These are phyloP conservation scores for Xiphophorus hellerii DNA, from an alignment of 2,113 vertebrate species.

Conservation along the genomic window DNA sequence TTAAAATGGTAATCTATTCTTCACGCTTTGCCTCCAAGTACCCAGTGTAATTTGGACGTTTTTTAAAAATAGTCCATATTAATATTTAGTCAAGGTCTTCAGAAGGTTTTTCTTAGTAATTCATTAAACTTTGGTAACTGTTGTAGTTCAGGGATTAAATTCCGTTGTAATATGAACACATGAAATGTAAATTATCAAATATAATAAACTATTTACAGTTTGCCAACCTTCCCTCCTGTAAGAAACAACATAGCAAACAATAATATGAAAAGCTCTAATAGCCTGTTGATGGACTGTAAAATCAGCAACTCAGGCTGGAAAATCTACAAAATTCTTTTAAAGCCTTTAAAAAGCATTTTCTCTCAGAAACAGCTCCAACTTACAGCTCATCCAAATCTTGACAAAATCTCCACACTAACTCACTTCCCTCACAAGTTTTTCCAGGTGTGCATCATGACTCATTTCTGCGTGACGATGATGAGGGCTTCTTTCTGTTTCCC, in stretches of 20 bases:
- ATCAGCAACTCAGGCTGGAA: background rate
- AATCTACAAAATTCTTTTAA: constrained; percentile 11
- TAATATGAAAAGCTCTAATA: background rate
- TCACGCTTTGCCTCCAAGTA: too few species aligned
- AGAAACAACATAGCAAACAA: background rate
- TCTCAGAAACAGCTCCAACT: background rate
- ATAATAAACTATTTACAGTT: background rate
- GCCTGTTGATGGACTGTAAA: background rate
- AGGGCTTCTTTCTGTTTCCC: constrained; percentile 1
- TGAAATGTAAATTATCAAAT: background rate
- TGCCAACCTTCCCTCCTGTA: background rate
- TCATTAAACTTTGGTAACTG: background rate
- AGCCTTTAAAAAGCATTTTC: background rate
- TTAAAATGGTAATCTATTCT: too few species aligned
- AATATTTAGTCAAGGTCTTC: too few species aligned
- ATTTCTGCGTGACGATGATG: background rate
- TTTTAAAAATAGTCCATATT: too few species aligned
- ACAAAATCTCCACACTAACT: constrained; percentile 5
- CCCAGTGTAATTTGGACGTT: too few species aligned
- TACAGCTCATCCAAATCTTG: background rate
- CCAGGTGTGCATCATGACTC: constrained; percentile 27
- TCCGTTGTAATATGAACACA: background rate
- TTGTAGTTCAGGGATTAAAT: too few species aligned
- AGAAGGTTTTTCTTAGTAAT: background rate
- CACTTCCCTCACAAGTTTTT: background rate